Conservation (phyloP, 2,113 vertebrate genomes). For the Calyptomena viridis region DNA sequence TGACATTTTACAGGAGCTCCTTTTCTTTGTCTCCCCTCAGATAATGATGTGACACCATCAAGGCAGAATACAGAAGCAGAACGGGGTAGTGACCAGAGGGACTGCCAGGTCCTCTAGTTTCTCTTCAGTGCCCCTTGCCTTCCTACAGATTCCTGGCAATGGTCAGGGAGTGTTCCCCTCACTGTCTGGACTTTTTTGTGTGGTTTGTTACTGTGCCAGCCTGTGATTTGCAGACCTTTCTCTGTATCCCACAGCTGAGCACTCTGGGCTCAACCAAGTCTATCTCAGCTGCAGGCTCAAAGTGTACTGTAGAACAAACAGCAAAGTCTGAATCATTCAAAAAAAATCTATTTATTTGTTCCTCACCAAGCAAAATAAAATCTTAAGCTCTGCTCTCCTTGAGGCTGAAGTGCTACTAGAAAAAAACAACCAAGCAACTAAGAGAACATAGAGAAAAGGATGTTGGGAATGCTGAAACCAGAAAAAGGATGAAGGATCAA, state of each 20-base stretch:
- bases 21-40: not conserved
- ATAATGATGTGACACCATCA: not conserved
- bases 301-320: not conserved
- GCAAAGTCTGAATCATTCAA: not conserved
- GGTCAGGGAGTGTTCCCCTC: not conserved
- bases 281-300: not conserved
- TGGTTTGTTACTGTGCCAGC: not conserved
- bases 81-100: not conserved
- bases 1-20: constrained; percentile 5
- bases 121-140: not conserved
- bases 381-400: not conserved
- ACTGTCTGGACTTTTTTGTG: not conserved
- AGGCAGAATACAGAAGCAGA: not conserved
- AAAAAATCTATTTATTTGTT: not conserved
- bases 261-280: not conserved
- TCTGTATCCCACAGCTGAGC: not conserved
- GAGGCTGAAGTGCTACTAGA: not conserved
- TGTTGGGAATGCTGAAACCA: not conserved
- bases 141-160: not conserved
- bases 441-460: not conserved
- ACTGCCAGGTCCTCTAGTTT: not conserved
- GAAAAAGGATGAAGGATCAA: not conserved
- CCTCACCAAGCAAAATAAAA: not conserved
- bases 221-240: not conserved
- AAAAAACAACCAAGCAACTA: not conserved